A percentile compares a stretch with the other conserved stretches of the same genome.
These are phyloP conservation scores for Macrobrachium nipponense DNA, from an alignment of 1,140 invertebrate species.

Conservation along the genomic window DNA sequence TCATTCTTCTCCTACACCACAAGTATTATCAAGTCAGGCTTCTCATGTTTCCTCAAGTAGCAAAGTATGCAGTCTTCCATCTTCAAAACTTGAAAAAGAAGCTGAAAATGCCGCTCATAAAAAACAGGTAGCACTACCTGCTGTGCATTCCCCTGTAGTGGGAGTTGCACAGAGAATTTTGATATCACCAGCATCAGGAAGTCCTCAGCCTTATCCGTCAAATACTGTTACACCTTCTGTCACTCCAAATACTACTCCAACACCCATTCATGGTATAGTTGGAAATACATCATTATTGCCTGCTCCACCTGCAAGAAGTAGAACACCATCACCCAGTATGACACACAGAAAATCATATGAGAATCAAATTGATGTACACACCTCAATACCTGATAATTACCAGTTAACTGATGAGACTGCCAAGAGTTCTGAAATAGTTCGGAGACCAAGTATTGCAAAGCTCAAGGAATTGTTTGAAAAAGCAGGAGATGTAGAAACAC, in stretches of 20 bases:
- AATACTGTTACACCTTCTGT: slow-evolving; percentile 19
- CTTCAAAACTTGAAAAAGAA: slow-evolving; percentile 68
- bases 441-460: slow-evolving; percentile 70
- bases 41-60: slow-evolving; percentile 65
- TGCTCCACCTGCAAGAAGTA: slow-evolving; percentile 40
- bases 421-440: slow-evolving; percentile 65
- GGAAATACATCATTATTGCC: background rate
- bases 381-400: slow-evolving; percentile 18
- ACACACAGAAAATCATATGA: slow-evolving; percentile 40
- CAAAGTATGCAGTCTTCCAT: slow-evolving; percentile 59
- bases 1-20: background rate
- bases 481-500: slow-evolving; percentile 60
- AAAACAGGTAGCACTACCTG: slow-evolving; percentile 53
- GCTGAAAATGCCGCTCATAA: slow-evolving; percentile 67
- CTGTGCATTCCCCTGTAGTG: slow-evolving; percentile 13
- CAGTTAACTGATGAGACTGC: slow-evolving; percentile 34
- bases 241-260: slow-evolving; percentile 45
- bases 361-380: slow-evolving; percentile 30
- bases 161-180: slow-evolving; percentile 23
- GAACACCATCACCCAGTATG: slow-evolving; percentile 57
- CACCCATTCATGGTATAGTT: slow-evolving; percentile 46
- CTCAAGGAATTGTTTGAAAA: slow-evolving; percentile 71
- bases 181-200: slow-evolving; percentile 28
- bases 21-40: slow-evolving; percentile 16
- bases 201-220: slow-evolving; percentile 41